Evolutionary conservation across 2,888 invertebrate genomes (phyloP).

Genomic region (Aspidiotus rigidus): DNA sequence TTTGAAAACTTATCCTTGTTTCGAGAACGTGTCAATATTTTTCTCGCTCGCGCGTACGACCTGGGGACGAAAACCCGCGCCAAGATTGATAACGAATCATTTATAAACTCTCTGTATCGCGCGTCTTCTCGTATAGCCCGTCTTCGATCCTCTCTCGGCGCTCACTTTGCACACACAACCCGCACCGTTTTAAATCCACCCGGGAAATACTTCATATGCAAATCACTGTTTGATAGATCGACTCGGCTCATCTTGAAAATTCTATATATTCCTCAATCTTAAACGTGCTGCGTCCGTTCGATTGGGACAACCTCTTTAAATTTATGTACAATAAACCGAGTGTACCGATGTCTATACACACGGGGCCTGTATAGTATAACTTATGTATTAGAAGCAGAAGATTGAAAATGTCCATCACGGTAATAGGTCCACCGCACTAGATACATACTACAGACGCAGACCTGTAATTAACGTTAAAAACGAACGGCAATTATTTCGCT

Average conservation of each 20-base stretch:
- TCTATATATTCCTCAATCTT: neutral
- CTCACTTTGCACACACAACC: too few relatives aligned
- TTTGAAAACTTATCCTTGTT: neutral
- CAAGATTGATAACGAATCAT: slow-evolving; percentile 30
- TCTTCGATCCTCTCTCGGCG: too few relatives aligned
- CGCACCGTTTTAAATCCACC: slow-evolving; percentile 2
- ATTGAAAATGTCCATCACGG: slow-evolving; percentile 27
- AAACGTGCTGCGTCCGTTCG: slow-evolving; percentile 1
- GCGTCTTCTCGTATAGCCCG: slow-evolving; percentile 1
- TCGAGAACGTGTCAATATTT: slow-evolving; percentile 29
- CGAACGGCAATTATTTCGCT: slow-evolving; percentile 25
- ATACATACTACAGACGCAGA: neutral
- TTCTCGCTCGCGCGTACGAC: slow-evolving; percentile 5
- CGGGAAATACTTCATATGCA: slow-evolving; percentile 31
- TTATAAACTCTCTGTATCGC: slow-evolving; percentile 19
- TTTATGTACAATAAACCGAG: neutral
- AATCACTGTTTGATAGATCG: slow-evolving; percentile 29
- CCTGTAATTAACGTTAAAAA: slow-evolving; percentile 23
- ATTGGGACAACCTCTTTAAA: neutral
- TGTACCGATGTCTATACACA: neutral
- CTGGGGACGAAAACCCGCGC: neutral
- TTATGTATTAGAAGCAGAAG: neutral
- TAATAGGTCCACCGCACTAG: slow-evolving; percentile 8
- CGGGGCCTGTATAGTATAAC: neutral
- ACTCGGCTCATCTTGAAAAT: slow-evolving; percentile 8